phyloP scores from a whole-genome alignment of 2,113 vertebrate genomes.

The Platysternon megacephalum region DNA sequence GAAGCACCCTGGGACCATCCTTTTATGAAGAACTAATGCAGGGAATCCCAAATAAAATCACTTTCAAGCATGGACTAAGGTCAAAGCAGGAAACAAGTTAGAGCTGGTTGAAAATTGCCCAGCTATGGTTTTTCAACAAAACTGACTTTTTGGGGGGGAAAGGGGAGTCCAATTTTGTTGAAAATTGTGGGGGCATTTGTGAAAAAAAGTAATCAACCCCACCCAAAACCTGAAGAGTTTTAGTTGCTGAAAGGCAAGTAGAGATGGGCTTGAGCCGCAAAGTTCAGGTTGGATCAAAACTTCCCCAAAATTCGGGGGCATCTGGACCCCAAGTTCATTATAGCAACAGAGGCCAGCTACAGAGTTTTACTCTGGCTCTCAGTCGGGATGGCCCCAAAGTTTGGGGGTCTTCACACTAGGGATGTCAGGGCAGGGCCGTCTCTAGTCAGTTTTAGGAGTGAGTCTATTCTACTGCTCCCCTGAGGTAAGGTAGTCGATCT shows the following conservation, averaged over 20 bases:
- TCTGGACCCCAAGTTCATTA: background rate
- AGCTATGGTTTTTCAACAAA: background rate
- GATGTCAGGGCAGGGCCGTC: background rate
- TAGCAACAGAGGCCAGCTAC: background rate
- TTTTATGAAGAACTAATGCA: background rate
- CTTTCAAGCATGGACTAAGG: background rate
- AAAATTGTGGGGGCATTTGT: background rate
- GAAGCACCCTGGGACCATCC: background rate
- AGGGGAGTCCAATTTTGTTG: background rate
- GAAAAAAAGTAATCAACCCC: background rate
- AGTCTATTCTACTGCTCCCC: background rate
- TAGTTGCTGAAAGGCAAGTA: background rate
- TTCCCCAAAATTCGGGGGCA: background rate
- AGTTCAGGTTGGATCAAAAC: background rate
- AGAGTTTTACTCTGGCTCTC: background rate
- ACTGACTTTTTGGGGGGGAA: too few species aligned
- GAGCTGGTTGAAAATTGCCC: background rate
- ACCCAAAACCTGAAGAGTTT: background rate
- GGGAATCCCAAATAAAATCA: background rate
- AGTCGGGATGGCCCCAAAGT: background rate
- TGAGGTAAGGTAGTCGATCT: background rate
- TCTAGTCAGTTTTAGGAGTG: background rate
- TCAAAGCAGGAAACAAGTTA: background rate
- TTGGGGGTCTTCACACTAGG: background rate
- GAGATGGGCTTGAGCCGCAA: background rate